Evolutionary conservation across 2,888 invertebrate species (phyloP), one percentile per base, ranked within the genome.

Genomic region (Chironomus riparius): DNA sequence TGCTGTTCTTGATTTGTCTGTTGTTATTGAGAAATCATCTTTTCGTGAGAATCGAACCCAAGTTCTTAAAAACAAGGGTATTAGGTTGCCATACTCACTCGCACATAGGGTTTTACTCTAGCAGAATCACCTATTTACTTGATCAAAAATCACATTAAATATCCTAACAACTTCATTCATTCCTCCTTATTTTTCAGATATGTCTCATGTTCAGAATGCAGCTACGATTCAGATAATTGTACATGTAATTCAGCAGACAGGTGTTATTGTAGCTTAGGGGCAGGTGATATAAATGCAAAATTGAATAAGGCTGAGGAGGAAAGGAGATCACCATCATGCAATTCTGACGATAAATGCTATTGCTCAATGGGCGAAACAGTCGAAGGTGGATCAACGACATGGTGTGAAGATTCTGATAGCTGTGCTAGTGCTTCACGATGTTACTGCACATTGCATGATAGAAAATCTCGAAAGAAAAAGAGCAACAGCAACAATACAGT

Each of bases 371-470:
- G 86, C 0, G 87, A 87, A 48, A 86, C 86, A 50, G 80, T 85
- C 68, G 85, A 83, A n/a, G 84, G 85, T 47, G 80, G 81, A 61
- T 82, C 83, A 61, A 84, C 82, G 1, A 85, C 86, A 3, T 90
- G 88, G 80, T 95, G 94, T 80, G 91, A 90, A 15, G 91, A 90
- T 15, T 93, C 94, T 0, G 94, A 95, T 82, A 93, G 93, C 80
- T 95, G 95, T 81, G 88, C 92, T 0, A 93, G 93, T 78, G 91
- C 91, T 79, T 94, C 94, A 82, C 94, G 94, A 82, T 95, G 95
- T 81, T 95, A 95, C 81, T 95, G 95, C 81, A 88, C 82, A 81
- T 78, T 77, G 21, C 70, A 76, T 61, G 68, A 28, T 13, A 77
- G 77, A 28, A 77, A 77, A 47, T 61, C 47, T 70, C 50, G 70